Evolutionary conservation across 2,113 vertebrate species (phyloP).

Genomic region (Thunnus thynnus): DNA sequence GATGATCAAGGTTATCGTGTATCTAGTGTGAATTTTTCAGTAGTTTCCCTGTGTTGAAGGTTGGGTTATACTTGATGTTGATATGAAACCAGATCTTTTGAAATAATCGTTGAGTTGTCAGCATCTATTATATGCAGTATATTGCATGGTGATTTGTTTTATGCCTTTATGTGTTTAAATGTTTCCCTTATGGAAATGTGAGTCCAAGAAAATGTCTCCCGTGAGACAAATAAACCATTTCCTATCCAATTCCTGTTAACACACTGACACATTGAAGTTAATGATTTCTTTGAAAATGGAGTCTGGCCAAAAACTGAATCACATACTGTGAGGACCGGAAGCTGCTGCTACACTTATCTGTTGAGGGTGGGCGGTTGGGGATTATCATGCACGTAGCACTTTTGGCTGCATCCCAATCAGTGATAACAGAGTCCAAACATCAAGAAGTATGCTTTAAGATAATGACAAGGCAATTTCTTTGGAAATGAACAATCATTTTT

Average conservation of each 20-base stretch:
- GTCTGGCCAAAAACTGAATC: constrained; percentile 26
- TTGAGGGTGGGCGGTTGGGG: neutral
- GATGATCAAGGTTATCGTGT: neutral
- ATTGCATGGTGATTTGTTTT: neutral
- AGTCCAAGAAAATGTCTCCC: neutral
- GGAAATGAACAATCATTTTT: neutral
- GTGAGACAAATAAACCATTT: neutral
- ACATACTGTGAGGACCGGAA: neutral
- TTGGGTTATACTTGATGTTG: neutral
- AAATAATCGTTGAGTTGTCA: neutral
- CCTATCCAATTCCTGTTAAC: neutral
- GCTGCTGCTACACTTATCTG: constrained; percentile 18
- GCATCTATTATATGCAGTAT: neutral
- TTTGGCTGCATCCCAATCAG: constrained; percentile 7
- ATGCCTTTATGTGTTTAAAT: neutral
- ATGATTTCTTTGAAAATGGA: constrained; percentile 20
- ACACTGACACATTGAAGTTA: constrained; percentile 17
- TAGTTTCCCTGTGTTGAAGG: neutral
- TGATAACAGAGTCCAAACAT: constrained; percentile 15
- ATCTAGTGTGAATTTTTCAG: constrained; percentile 1
- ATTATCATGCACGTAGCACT: constrained; percentile 10
- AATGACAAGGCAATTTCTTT: neutral
- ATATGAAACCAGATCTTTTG: neutral
- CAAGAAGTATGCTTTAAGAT: neutral
- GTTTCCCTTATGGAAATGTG: neutral